Conservation (phyloP, 1,140 invertebrate genomes). For the Parapsyche elsis region DNA sequence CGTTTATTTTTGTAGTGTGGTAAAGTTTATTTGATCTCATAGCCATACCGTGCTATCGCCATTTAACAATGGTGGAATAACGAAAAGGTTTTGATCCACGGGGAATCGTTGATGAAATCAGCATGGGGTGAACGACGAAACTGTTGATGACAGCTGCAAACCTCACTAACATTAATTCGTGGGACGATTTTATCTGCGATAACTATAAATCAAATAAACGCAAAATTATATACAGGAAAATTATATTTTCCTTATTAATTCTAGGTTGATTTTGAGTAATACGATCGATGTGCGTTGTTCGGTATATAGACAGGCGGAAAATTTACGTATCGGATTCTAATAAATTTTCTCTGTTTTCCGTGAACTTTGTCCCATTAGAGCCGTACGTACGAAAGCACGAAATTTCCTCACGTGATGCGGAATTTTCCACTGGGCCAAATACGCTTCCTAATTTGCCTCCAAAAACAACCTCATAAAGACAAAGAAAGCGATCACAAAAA, state of each 20-base stretch:
- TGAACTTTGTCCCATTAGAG: constrained; percentile 40
- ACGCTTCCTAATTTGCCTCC: constrained; percentile 6
- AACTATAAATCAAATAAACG: no score
- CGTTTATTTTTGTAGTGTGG: no score
- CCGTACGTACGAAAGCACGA: constrained; percentile 18
- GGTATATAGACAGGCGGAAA: constrained; percentile 31
- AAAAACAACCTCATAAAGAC: no score
- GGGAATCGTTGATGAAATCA: constrained; percentile 33
- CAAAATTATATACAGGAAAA: no score
- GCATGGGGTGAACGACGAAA: constrained; percentile 32
- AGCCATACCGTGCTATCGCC: no score
- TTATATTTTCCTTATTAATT: background rate
- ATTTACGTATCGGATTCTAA: constrained; percentile 43
- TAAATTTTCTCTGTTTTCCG: constrained; percentile 32
- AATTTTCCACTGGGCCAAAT: constrained; percentile 23
- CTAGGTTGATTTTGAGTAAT: background rate
- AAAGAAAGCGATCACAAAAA: background rate
- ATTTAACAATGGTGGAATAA: constrained; percentile 21
- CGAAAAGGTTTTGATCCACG: background rate
- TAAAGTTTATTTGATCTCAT: no score
- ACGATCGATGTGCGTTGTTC: background rate
- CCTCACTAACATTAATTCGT: background rate
- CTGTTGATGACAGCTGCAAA: constrained; percentile 37
- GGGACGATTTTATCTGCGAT: no score
- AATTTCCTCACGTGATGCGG: constrained; percentile 33